These are phyloP conservation scores for Aphaenogaster rudis DNA, from an alignment of 1,140 invertebrate genomes.

Conservation along the genomic window DNA sequence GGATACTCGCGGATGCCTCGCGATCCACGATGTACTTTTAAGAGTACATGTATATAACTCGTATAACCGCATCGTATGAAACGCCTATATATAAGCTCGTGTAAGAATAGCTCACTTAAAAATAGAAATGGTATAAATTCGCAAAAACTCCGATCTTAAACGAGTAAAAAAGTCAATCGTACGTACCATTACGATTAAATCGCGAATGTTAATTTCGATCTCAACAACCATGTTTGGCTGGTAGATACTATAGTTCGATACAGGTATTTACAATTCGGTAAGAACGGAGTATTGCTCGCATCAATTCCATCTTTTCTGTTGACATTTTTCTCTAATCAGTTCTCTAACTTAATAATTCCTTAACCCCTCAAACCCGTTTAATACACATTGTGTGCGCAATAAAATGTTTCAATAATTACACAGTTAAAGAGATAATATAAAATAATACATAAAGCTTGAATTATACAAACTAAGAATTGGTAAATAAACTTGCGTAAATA, in stretches of 20 bases:
- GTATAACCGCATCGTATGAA: slow-evolving; percentile 58
- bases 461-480: slow-evolving; percentile 65
- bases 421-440: slow-evolving; percentile 55
- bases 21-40: neutral
- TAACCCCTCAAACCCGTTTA: slow-evolving; percentile 69
- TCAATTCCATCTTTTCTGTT: slow-evolving; percentile 67
- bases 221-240: slow-evolving; percentile 55
- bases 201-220: slow-evolving; percentile 49
- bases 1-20: neutral
- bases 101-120: slow-evolving; percentile 59
- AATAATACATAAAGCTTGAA: slow-evolving; percentile 69
- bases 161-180: slow-evolving; percentile 52
- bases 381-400: neutral
- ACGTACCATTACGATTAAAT: slow-evolving; percentile 32
- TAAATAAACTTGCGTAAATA: slow-evolving; percentile 66
- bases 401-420: slow-evolving; percentile 42
- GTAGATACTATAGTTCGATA: slow-evolving; percentile 40
- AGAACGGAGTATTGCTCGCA: slow-evolving; percentile 35
- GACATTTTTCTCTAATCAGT: slow-evolving; percentile 61
- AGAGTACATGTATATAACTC: slow-evolving; percentile 13
- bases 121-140: slow-evolving; percentile 53
- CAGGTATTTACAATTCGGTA: slow-evolving; percentile 72
- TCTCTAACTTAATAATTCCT: slow-evolving; percentile 54
- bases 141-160: slow-evolving; percentile 61
- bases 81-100: slow-evolving; percentile 70